Evolutionary conservation across 2,888 invertebrate species (phyloP), one percentile per base, ranked within the genome.

Genomic region (Pelosia muscerda): DNA sequence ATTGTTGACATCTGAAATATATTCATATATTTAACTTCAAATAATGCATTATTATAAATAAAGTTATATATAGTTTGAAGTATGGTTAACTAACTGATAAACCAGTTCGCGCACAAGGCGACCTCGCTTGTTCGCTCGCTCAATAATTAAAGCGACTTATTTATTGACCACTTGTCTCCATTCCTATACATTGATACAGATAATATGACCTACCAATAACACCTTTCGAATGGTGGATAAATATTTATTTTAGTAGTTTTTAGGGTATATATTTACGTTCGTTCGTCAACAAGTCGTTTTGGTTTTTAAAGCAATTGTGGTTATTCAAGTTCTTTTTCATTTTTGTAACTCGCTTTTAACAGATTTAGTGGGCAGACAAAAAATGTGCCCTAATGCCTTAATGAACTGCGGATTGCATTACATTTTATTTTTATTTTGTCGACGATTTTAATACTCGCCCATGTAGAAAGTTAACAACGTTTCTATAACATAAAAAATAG

Each of bases 61-160:
- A 56, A 86, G 78, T 75, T 62, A 19, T 54, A n/a, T 22, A 54
- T 62, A 31, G 31, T 59, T 38, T 82, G 85, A 76, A 76, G 84
- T 86, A 82, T 84, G 77, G 71, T 78, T 77, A 70, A 85, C 84
- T 77, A 70, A 85, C 84, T 89, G 89, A 89, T 90, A 94, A 93
- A 95, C 95, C 93, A 93, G 95, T 94, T 92, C 84, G 88, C 84
- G 85, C 83, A 89, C 90, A 92, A 86, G 92, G 82, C 90, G 94
- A 89, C 94, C 94, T 94, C 93, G 94, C 82, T 84, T 81, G 84
- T 84, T 84, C 71, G 84, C 82, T 88, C 90, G 88, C 88, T 85
- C 88, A 91, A 92, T 92, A 91, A 94, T 92, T 92, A 92, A 92
- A 88, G 84, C 89, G 84, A 90, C 90, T 89, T 89, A 54, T 54